These are phyloP conservation scores for Pristionchus maxplancki DNA, from an alignment of 2,888 invertebrate species.

Conservation along the genomic window DNA sequence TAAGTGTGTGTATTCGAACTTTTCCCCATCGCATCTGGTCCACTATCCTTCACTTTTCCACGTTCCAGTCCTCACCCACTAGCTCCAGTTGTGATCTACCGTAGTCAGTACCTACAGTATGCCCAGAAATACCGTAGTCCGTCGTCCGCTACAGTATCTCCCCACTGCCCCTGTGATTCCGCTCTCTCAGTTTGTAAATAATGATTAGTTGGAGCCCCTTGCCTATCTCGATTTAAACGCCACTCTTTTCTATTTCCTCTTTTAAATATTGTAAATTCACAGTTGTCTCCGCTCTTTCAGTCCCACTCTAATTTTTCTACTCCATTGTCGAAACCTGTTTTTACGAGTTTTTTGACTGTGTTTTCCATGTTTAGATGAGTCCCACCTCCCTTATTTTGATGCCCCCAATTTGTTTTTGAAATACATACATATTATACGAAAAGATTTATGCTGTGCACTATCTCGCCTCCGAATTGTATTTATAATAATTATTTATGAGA, in stretches of 20 bases:
- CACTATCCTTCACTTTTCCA: background rate
- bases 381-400: background rate
- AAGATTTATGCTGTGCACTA: conserved; percentile 38
- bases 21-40: background rate
- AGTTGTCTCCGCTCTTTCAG: background rate
- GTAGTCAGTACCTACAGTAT: conserved; percentile 21
- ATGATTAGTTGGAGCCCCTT: background rate
- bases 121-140: background rate
- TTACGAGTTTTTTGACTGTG: conserved; percentile 34
- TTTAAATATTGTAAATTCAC: background rate
- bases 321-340: conserved; percentile 2
- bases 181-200: conserved; percentile 25
- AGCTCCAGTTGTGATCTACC: conserved; percentile 38
- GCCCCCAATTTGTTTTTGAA: background rate
- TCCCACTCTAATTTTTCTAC: background rate
- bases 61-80: background rate
- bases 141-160: background rate
- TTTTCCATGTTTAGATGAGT: background rate
- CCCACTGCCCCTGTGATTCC: conserved; percentile 5
- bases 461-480: background rate
- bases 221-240: conserved; percentile 26
- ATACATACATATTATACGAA: conserved; percentile 28
- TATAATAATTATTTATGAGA: conserved; percentile 45
- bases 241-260: background rate
- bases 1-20: background rate